Evolutionary conservation across 2,797 vertebrate genomes (phyloP), one percentile per base, ranked within the genome.

Genomic region (Sciaenops ocellatus): DNA sequence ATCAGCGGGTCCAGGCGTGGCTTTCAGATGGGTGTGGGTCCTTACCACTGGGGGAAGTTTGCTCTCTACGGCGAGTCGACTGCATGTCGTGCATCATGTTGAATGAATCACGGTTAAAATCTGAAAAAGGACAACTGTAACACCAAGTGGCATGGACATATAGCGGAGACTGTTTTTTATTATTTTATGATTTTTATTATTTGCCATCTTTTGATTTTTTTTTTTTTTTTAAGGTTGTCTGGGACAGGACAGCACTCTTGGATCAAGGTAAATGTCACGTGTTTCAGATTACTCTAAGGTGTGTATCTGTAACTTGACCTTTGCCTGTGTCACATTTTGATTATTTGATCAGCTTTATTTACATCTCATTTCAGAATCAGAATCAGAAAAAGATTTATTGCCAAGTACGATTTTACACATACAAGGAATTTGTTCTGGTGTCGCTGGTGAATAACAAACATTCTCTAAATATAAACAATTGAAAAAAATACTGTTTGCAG

Each of bases 21-120:
- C 22, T 24, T 41, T 17, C 30, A 12, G 62, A 84, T 87, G 84
- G 91, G 90, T 87, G 90, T 80, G 90, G 87, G 51, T 17, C 11
- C 22, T 7, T 10, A 2, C 18, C 12, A 4, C 42, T 15, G 42
- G 7, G n/a, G 51, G 38, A 85, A 69, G 55, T 86, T 82, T 70
- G 4, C 11, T 8, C 12, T 2, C 5, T 10, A 8, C 41, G 7
- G 16, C 17, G 2, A 22, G 16, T 18, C 8, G 1, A 2, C 38
- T 46, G 42, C 42, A 42, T 13, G 12, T 13, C 42, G 10, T 42
- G 42, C 42, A 30, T 8, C 26, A 55, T 38, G 24, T 1, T 64
- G 15, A 65, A 24, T 71, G 59, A 73, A 30, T 51, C 34, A 3
- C 50, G 17, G 11, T 4, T 22, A 0, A 47, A 76, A 61, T 57